Evolutionary conservation across 2,888 invertebrate species (phyloP), one percentile per base, ranked within the genome.

Genomic region (Girardia tigrina): DNA sequence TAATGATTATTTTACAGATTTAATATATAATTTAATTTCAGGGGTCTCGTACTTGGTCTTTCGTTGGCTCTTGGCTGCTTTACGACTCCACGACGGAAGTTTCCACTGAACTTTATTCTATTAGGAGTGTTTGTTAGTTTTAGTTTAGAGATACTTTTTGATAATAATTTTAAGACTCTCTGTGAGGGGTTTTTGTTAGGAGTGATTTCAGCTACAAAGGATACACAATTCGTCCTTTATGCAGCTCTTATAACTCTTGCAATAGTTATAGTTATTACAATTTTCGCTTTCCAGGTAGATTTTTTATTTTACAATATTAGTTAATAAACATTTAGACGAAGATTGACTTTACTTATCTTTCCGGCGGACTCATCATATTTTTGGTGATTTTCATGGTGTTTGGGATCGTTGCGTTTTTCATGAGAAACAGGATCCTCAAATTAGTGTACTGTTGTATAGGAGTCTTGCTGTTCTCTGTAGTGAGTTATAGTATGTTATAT

Each of bases 1-100:
- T n/a, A n/a, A n/a, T n/a, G n/a, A n/a, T n/a, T n/a, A n/a, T n/a
- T n/a, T n/a, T n/a, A n/a, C n/a, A n/a, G n/a, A n/a, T n/a, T n/a
- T n/a, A n/a, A n/a, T n/a, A n/a, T n/a, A n/a, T n/a, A n/a, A n/a
- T n/a, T n/a, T n/a, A n/a, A n/a, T n/a, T 80, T 71, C 80, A 85
- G 85, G 79, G 88, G 83, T 0, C 80, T 88, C 72, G 88, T 90
- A 77, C 85, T 94, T 78, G 89, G 91, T 0, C 88, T 90, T 4
- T 85, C 94, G 82, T 89, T 94, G 76, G 87, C 88, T 27, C 88
- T 94, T 88, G 89, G 91, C 0, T 95, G 94, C 83, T 94, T 93
- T 83, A 88, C 89, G 69, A 87, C 87, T 80, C 89, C 93, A 12
- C 88, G 94, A 28, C 88, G 94, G 72, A 89, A 89, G 79, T 88